Evolutionary conservation across 2,797 vertebrate species (phyloP).

Genomic region (Sebastes alutus): DNA sequence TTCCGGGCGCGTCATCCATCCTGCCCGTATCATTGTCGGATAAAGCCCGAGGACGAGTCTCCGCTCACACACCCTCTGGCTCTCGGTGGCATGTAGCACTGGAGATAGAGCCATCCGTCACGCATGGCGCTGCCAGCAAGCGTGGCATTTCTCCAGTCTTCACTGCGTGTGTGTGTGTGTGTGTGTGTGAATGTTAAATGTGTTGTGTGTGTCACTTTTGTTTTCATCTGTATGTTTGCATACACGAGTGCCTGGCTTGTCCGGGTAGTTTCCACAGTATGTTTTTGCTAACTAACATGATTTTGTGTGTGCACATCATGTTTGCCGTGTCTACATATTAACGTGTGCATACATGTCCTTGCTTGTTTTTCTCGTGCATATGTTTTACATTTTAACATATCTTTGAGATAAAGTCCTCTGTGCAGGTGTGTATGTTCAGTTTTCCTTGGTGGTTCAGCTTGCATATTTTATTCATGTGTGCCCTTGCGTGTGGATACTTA

Average conservation of each 20-base stretch:
- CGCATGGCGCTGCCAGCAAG: constrained; percentile 50
- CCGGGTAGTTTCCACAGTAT: neutral
- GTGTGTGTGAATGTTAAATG: neutral
- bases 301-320: neutral
- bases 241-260: constrained; percentile 5
- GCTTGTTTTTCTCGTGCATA: constrained; percentile 2
- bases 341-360: neutral
- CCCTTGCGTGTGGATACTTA: neutral
- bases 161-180: neutral
- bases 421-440: neutral
- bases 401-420: neutral
- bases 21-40: constrained; percentile 56
- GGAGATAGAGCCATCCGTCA: constrained; percentile 72
- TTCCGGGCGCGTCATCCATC: constrained; percentile 47
- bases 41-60: constrained; percentile 51
- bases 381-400: constrained; percentile 8
- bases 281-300: constrained; percentile 14
- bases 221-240: constrained; percentile 42
- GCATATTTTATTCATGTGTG: neutral
- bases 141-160: constrained; percentile 52
- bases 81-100: constrained; percentile 55
- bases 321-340: neutral
- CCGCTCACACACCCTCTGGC: constrained; percentile 55
- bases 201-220: constrained; percentile 5
- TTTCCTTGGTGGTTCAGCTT: constrained; percentile 1